phyloP scores from a whole-genome alignment of 1,140 invertebrate genomes.

The Phortica variegata region DNA sequence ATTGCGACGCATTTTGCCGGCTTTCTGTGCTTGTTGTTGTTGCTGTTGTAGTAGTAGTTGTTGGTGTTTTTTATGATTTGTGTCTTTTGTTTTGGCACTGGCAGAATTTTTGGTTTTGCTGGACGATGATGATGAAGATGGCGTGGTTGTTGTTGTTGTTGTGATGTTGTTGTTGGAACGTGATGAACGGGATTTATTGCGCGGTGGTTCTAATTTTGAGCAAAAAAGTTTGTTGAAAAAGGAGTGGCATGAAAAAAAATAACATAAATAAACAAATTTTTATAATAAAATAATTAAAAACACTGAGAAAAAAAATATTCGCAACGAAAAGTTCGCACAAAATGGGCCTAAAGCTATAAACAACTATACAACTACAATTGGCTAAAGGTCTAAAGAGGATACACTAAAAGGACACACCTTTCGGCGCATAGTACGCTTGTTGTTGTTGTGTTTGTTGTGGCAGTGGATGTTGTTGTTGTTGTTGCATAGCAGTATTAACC shows the following conservation, averaged over 20 bases:
- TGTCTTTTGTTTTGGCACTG: constrained; percentile 42
- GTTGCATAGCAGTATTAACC: no score
- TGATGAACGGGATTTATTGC: constrained; percentile 55
- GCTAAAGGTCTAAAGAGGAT: constrained; percentile 16
- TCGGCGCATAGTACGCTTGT: constrained; percentile 66
- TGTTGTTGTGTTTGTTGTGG: constrained; percentile 59
- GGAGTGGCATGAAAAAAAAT: constrained; percentile 22
- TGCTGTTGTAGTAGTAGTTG: constrained; percentile 17
- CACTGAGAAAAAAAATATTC: constrained; percentile 4
- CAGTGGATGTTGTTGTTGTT: constrained; percentile 34
- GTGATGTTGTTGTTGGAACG: constrained; percentile 40
- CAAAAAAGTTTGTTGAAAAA: constrained; percentile 2
- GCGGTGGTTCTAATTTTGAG: constrained; percentile 30
- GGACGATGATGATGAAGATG: constrained; percentile 24
- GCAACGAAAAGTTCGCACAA: constrained; percentile 25
- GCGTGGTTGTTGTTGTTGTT: constrained; percentile 32
- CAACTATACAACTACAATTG: neutral
- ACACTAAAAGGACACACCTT: constrained; percentile 61
- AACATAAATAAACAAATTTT: constrained; percentile 15
- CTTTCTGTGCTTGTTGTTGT: constrained; percentile 28
- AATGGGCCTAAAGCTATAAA: constrained; percentile 13
- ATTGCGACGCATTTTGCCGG: constrained; percentile 35
- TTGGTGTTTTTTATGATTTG: constrained; percentile 27
- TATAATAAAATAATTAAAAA: constrained; percentile 13
- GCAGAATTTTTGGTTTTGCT: constrained; percentile 30